phyloP scores from a whole-genome alignment of 2,797 vertebrate genomes.

The Pempheris klunzingeri region DNA sequence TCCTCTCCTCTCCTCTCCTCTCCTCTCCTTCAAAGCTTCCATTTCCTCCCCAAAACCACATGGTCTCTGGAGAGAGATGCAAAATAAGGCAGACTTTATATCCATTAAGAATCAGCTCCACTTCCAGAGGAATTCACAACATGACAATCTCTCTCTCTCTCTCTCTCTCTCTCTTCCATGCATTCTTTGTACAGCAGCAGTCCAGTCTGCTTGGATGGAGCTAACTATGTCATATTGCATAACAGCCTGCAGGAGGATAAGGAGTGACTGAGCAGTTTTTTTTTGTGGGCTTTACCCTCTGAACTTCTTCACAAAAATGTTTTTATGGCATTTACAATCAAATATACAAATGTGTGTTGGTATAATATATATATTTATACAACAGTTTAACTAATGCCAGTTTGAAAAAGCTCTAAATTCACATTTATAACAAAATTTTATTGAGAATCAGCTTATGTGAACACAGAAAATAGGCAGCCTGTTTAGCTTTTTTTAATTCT shows the following conservation, averaged over 20 bases:
- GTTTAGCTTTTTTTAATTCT: no score
- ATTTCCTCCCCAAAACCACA: conserved; percentile 63
- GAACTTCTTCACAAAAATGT: not conserved
- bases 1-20: conserved; percentile 9
- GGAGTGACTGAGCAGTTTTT: conserved; percentile 34
- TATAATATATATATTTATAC: no score
- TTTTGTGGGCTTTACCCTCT: not conserved
- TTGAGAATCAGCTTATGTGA: no score
- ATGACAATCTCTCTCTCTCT: conserved; percentile 23
- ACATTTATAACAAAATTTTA: no score
- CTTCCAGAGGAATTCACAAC: conserved; percentile 66
- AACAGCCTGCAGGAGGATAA: conserved; percentile 41
- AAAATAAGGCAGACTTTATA: conserved; percentile 77
- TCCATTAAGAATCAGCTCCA: conserved; percentile 73
- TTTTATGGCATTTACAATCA: not conserved
- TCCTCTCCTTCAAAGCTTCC: conserved; percentile 54
- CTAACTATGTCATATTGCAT: conserved; percentile 68
- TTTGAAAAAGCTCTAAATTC: no score
- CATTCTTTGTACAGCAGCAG: conserved; percentile 51
- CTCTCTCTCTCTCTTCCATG: not conserved
- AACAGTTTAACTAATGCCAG: no score
- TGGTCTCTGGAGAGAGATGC: conserved; percentile 67
- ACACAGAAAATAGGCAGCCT: no score
- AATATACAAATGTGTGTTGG: not conserved
- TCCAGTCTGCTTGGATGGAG: conserved; percentile 54